Conservation (phyloP, 2,113 vertebrate species). For the Caretta caretta region DNA sequence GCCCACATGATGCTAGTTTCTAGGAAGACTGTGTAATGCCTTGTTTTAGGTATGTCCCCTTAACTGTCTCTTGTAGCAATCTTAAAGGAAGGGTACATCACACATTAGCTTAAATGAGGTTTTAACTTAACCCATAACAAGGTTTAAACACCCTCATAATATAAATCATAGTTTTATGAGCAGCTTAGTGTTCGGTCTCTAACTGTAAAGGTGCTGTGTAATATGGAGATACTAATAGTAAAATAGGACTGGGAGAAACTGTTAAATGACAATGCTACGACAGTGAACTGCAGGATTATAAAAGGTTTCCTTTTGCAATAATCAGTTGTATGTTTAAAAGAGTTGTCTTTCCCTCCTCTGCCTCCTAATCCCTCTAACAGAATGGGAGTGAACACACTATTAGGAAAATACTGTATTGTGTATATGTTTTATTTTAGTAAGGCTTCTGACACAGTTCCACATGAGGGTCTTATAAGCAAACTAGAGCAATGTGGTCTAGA, state of each 20-base stretch:
- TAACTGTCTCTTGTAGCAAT: too few relatives aligned
- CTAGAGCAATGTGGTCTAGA: background rate
- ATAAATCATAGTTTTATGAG: background rate
- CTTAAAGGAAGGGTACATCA: too few relatives aligned
- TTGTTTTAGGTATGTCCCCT: too few relatives aligned
- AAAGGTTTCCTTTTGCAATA: constrained; percentile 59
- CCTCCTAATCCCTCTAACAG: background rate
- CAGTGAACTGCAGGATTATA: constrained; percentile 8
- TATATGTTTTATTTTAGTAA: background rate
- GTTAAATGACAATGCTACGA: constrained; percentile 35
- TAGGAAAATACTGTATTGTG: constrained; percentile 49
- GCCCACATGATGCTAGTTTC: too few relatives aligned
- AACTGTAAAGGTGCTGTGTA: constrained; percentile 12
- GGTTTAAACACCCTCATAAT: background rate
- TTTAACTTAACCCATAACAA: too few relatives aligned
- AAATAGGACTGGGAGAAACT: background rate
- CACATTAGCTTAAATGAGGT: too few relatives aligned
- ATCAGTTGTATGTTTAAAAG: constrained; percentile 36
- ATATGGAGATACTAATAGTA: background rate
- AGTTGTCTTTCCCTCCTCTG: background rate
- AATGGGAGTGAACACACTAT: constrained; percentile 1
- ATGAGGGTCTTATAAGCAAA: background rate
- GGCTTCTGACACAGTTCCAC: background rate
- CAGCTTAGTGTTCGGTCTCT: constrained; percentile 23
- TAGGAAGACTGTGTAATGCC: too few relatives aligned